Conservation (phyloP, 2,797 vertebrate genomes). For the Valencia hispanica region DNA sequence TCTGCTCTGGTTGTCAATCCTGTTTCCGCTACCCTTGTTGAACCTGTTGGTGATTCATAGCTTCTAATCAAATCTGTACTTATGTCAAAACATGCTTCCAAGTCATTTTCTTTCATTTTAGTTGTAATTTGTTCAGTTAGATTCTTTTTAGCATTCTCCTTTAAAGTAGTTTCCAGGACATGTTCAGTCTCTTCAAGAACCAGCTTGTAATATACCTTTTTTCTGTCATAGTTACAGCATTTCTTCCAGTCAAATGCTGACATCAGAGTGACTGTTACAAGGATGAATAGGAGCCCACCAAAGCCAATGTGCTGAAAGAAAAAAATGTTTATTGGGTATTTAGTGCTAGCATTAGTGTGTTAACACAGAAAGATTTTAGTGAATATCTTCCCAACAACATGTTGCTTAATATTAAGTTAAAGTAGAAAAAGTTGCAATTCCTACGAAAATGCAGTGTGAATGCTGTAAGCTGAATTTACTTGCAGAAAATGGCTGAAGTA, state of each 20-base stretch:
- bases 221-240: not conserved
- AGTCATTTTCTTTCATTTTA: too few relatives aligned
- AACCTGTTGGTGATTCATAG: too few relatives aligned
- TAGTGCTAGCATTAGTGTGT: not conserved
- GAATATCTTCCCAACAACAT: not conserved
- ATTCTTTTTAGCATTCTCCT: not conserved
- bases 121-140: too few relatives aligned
- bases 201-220: not conserved
- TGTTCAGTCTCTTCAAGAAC: not conserved
- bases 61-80: too few relatives aligned
- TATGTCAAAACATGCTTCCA: too few relatives aligned
- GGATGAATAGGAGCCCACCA: rapidly evolving
- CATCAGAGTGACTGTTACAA: rapidly evolving
- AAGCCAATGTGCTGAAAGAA: not conserved
- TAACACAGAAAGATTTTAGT: not conserved
- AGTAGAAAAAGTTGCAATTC: too few relatives aligned
- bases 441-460: too few relatives aligned
- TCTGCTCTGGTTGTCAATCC: too few relatives aligned
- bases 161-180: not conserved
- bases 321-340: not conserved
- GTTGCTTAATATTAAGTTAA: not conserved
- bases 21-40: too few relatives aligned
- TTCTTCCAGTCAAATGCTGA: not conserved
- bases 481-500: too few relatives aligned
- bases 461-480: too few relatives aligned